phyloP scores from a whole-genome alignment of 2,113 vertebrate genomes.

The Alligator mississippiensis region DNA sequence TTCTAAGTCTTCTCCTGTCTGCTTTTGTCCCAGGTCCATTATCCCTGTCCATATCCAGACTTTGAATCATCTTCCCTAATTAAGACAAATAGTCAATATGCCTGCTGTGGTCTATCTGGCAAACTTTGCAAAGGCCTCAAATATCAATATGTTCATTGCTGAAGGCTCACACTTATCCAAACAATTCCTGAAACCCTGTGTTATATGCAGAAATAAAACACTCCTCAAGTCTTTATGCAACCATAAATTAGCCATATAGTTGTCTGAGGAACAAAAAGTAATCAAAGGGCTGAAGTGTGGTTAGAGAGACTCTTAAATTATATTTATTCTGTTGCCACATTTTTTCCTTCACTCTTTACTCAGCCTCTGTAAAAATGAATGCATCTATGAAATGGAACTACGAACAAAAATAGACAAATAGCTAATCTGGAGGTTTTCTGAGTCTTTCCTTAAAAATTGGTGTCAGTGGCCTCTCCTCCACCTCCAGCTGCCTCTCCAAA shows the following conservation, averaged over 20 bases:
- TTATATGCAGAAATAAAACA: not conserved
- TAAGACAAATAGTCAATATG: too few relatives aligned
- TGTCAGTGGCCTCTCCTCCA: not conserved
- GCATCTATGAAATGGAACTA: not conserved
- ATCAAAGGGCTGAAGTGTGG: too few relatives aligned
- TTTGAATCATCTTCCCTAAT: not conserved
- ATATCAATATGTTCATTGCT: not conserved
- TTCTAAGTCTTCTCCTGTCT: not conserved
- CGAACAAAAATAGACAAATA: not conserved
- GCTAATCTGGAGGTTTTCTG: not conserved
- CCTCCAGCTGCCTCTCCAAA: not conserved
- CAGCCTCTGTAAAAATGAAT: not conserved
- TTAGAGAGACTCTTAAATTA: too few relatives aligned
- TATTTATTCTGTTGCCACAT: too few relatives aligned
- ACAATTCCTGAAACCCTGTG: not conserved
- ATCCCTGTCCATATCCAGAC: not conserved
- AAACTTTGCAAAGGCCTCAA: not conserved
- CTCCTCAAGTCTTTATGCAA: too few relatives aligned
- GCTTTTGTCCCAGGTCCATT: not conserved
- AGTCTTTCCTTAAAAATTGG: not conserved
- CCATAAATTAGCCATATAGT: too few relatives aligned
- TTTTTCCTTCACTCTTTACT: not conserved
- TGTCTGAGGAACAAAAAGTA: too few relatives aligned
- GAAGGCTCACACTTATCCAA: not conserved
- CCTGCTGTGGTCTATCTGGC: not conserved